These are phyloP conservation scores for Parasteatoda tepidariorum DNA, from an alignment of 1,140 invertebrate species.

Conservation along the genomic window DNA sequence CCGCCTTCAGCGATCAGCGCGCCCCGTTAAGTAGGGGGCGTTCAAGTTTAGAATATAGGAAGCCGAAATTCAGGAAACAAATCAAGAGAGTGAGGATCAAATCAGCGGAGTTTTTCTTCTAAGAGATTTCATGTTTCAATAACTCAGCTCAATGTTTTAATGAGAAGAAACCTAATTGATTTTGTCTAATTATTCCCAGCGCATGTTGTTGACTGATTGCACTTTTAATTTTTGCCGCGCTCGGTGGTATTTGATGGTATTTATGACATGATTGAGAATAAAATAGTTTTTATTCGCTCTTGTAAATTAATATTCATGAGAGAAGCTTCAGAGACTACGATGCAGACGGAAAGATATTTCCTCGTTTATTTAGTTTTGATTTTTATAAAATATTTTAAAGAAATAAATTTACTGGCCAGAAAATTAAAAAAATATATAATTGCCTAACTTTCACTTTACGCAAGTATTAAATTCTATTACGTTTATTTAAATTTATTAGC, in stretches of 20 bases:
- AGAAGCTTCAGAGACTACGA: too few relatives aligned
- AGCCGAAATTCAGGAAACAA: not conserved
- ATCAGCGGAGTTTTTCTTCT: not conserved
- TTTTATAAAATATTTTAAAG: too few relatives aligned
- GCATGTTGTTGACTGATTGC: not conserved
- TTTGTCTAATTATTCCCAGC: not conserved
- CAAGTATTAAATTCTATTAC: too few relatives aligned
- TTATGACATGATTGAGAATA: not conserved
- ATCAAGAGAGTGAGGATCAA: not conserved
- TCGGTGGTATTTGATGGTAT: not conserved
- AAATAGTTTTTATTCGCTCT: too few relatives aligned
- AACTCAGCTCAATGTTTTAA: not conserved
- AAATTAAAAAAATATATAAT: too few relatives aligned
- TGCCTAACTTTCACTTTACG: too few relatives aligned
- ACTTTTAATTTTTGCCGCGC: not conserved
- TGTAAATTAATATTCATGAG: too few relatives aligned
- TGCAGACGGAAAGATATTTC: too few relatives aligned
- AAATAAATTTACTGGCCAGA: too few relatives aligned
- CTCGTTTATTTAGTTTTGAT: too few relatives aligned
- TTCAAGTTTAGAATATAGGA: not conserved
- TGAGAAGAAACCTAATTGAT: not conserved
- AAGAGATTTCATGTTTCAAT: not conserved
- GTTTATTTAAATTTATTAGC: too few relatives aligned
- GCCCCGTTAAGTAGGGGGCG: conserved; percentile 16
- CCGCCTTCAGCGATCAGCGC: conserved; percentile 50